Percentiles rank a stretch among this genome's conserved stretches.
Evolutionary conservation across 2,113 vertebrate genomes (phyloP).

Genomic region (Crotalus helleri): DNA sequence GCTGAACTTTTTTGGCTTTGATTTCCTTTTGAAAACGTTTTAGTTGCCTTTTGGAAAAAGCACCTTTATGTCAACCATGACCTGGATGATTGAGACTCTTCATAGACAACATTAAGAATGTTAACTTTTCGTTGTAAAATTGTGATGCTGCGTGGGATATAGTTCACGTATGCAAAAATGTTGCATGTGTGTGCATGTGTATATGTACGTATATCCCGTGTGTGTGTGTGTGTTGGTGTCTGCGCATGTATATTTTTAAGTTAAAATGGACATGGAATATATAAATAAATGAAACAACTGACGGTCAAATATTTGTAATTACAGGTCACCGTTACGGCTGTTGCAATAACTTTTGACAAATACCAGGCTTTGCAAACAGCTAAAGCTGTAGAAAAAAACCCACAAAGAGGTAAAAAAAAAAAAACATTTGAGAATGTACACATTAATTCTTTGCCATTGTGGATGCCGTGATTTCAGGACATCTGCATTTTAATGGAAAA

Average conservation of each 20-base stretch:
- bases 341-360: slow-evolving; percentile 95
- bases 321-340: slow-evolving; percentile 94
- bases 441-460: neutral
- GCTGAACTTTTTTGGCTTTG: neutral
- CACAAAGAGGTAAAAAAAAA: slow-evolving; percentile 80
- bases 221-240: neutral
- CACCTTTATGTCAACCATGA: neutral
- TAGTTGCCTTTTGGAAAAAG: neutral
- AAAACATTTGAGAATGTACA: neutral
- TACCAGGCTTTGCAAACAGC: slow-evolving; percentile 80
- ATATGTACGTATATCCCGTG: neutral
- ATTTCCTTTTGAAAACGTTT: neutral
- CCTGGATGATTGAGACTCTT: neutral
- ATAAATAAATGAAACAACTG: neutral
- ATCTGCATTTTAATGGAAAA: neutral
- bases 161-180: neutral
- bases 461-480: neutral
- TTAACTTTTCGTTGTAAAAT: neutral
- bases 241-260: neutral
- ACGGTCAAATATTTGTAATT: slow-evolving; percentile 34
- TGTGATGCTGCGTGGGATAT: too few species aligned
- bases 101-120: neutral
- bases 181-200: neutral
- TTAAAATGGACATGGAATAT: neutral
- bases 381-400: slow-evolving; percentile 75